Evolutionary conservation across 2,888 invertebrate species (phyloP), one percentile per base, ranked within the genome.

Genomic region (Galeruca laticollis): DNA sequence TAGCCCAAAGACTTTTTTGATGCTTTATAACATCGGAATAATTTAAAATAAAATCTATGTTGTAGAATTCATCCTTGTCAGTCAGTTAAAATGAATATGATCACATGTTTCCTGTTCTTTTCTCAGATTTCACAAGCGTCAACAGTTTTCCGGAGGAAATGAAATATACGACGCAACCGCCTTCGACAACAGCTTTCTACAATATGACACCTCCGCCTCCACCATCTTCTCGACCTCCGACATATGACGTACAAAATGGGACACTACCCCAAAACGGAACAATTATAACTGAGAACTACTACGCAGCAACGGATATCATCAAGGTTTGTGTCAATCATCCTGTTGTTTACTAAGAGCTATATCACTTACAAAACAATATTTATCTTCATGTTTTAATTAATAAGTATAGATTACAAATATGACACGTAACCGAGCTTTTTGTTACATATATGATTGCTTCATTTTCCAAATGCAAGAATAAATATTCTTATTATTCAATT

Each of bases 261-360:
- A 82, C 84, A 75, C 82, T 83, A 43, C 81, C 85, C 21, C 80
- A 83, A 40, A 83, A 83, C 66, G 82, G 83, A 18, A 76, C 79
- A 20, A 79, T 84, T 70, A 82, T 82, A 43, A 76, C 83, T 3
- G 90, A 90, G 81, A 91, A 90, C 79, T 93, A 92, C 84, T 94
- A 94, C 82, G 93, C 93, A 1, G 93, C 93, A 51, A 93, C 93
- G 1, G 93, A 94, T 81, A 93, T 94, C 79, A 89, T 93, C 79
- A 92, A 90, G 86, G 90, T 90, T 84, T 81, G 82, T 76, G 57
- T 18, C 56, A 18, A 33, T 57, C 21, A 26, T 11, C 31, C 37
- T 10, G 60, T 8, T 6, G 43, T 20, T 43, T 47, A 47, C 47
- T 18, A 2, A 15, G 2, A 47, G 18, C 47, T 47, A n/a, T n/a